phyloP scores from a whole-genome alignment of 64 coral and sea anemone genomes.

The Dendrophyllia cribrosa region DNA sequence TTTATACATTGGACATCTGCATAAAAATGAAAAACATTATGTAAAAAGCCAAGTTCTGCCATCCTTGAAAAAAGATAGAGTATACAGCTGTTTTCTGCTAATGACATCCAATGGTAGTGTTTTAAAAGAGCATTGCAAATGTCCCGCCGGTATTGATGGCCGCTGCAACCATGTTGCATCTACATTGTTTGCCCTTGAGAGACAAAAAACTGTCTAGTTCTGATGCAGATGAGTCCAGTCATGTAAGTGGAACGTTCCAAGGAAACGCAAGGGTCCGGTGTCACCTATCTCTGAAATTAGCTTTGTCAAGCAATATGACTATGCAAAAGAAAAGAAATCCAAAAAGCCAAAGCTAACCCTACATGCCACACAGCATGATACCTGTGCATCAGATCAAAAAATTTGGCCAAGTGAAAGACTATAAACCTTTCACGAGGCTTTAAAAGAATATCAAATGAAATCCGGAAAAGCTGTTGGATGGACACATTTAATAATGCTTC shows the following conservation, averaged over 20 bases:
- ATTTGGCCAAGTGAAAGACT: slow-evolving; percentile 23
- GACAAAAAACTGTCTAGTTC: not conserved
- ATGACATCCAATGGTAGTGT: slow-evolving; percentile 13
- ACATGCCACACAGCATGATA: too few relatives aligned
- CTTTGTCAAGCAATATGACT: too few relatives aligned
- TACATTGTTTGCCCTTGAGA: slow-evolving; percentile 74
- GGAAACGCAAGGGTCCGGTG: too few relatives aligned
- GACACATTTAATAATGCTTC: slow-evolving; percentile 68
- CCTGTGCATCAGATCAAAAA: too few relatives aligned
- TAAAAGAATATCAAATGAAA: slow-evolving; percentile 45
- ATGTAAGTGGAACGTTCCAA: too few relatives aligned
- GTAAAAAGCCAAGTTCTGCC: slow-evolving; percentile 51
- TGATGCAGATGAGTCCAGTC: not conserved
- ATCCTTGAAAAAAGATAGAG: slow-evolving; percentile 57
- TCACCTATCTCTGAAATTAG: not conserved
- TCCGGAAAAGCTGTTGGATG: slow-evolving; percentile 57
- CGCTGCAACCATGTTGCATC: slow-evolving; percentile 54
- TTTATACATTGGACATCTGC: slow-evolving; percentile 1
- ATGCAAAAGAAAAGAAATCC: too few relatives aligned
- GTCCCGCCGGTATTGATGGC: slow-evolving; percentile 51
- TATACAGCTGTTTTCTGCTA: slow-evolving; percentile 2
- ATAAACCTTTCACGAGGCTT: not conserved
- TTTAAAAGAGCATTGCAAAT: slow-evolving; percentile 40
- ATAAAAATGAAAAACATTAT: slow-evolving; percentile 34
- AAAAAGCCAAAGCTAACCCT: too few relatives aligned